Base-by-base conservation (phyloP, 1,140 invertebrate genomes). In the Meteorus sp. region DNA sequence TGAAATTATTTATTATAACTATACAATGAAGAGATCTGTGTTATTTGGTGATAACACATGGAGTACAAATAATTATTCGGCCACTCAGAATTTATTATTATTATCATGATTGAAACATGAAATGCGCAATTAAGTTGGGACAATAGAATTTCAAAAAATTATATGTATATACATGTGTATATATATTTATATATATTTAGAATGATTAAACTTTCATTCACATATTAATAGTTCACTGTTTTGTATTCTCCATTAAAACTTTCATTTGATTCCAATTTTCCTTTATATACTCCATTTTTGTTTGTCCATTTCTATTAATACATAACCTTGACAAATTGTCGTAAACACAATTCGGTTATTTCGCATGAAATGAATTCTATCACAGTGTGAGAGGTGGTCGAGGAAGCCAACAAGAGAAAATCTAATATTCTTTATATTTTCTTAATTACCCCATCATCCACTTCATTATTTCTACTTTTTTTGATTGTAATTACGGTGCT, bases 181-280 rank as follows among this genome's bases (percentile, higher is more conserved):
- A 44, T 29, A 56, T 27, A 31, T 48, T 48, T 39, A 23, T 35
- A 31, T 43, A 35, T 57, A 48, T 57, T 57, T 48, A 57, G n/a
- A 37, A 39, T 35, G 35, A 29, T 48, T 48, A 48, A 41, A 57
- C 44, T 57, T 50, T 57, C 56, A 17, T 48, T 50, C 44, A 48
- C 39, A 17, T 20, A 23, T 37, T 25, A 25, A n/a, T 27, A 27
- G 13, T 11, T 48, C 27, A 25, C 22, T 48, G 17, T 20, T 9
- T 44, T 44, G 23, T 48, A 23, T 25, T 48, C 9, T n/a, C 27
- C 19, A 19, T 44, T 44, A 9, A 48, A 29, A 48, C 20, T 25
- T 48, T 27, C 4, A 15, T 29, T 11, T 7, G 8, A 7, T 39
- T 39, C 15, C 11, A 39, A 15, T 39, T 39, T 39, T n/a, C n/a